phyloP scores from a whole-genome alignment of 2,888 invertebrate genomes.

The Zaprionus lineosus region DNA sequence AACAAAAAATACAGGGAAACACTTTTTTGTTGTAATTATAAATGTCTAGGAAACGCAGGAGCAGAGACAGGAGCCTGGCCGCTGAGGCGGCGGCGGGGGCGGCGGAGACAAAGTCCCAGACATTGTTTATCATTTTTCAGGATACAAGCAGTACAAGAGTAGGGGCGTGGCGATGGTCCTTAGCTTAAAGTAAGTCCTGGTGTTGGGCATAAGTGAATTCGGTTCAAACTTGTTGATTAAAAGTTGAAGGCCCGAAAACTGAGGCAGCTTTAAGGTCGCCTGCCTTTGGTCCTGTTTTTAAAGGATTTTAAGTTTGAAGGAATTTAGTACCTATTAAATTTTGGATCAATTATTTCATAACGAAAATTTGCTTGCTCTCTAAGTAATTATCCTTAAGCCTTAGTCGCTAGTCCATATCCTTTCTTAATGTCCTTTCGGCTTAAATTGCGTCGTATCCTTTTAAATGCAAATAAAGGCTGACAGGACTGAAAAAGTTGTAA shows the following conservation, averaged over 20 bases:
- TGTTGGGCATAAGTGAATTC: slow-evolving; percentile 7
- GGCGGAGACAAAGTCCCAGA: slow-evolving; percentile 37
- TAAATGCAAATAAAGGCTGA: too few species aligned
- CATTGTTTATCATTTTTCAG: slow-evolving; percentile 54
- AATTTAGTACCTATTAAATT: too few species aligned
- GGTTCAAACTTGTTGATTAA: slow-evolving; percentile 22
- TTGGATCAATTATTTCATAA: too few species aligned
- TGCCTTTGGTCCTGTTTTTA: too few species aligned
- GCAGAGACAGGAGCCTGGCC: slow-evolving; percentile 22
- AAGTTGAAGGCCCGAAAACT: neutral
- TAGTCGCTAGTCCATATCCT: too few species aligned
- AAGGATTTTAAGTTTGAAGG: slow-evolving; percentile 1
- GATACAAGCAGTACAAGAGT: slow-evolving; percentile 37
- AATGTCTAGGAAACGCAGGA: slow-evolving; percentile 54
- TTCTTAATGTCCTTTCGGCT: too few species aligned
- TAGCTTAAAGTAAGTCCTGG: slow-evolving; percentile 32
- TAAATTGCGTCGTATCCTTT: too few species aligned
- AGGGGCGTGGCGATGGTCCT: slow-evolving; percentile 26
- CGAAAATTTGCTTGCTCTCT: too few species aligned
- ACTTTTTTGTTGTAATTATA: slow-evolving; percentile 68
- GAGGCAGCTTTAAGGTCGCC: too few species aligned
- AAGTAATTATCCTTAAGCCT: too few species aligned
- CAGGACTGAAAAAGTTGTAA: too few species aligned
- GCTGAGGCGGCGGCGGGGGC: slow-evolving; percentile 10
- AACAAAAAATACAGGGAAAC: slow-evolving; percentile 16